Base-by-base conservation (phyloP, 2,113 vertebrate species). In the Nothoprocta pentlandii region DNA sequence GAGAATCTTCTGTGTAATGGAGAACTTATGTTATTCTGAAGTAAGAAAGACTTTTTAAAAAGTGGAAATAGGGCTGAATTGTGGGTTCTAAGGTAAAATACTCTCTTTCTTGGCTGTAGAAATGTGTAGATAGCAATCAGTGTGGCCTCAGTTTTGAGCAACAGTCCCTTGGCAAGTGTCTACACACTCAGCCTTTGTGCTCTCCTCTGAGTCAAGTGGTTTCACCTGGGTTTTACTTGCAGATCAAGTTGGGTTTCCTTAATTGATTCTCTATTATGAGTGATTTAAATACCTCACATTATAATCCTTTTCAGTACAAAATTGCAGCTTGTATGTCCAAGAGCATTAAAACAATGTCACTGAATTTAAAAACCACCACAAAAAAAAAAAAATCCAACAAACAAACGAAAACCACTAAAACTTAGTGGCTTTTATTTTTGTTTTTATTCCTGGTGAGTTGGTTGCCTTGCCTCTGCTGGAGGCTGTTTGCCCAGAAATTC, bases 91-190 rank as follows among this genome's bases (percentile, higher is more conserved):
- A n/a, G 42, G 10, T 66, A 30, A 82, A 69, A 39, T 47, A 51
- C 5, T 66, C 9, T 16, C 2, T 73, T 71, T 78, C 36, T 32
- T 74, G 67, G 12, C 68, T 77, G 26, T 51, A 34, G 54, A 69
- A 81, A 39, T 4, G 5, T 51, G 4, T 5, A 78, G 28, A 16
- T 10, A 21, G 49, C 0, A 0, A 32, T 9, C 56, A 26, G 13
- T 77, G 44, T 73, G 22, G 59, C n/a, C 32, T 14, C 7, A 70
- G 2, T 22, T 80, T 62, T 90, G 30, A 54, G 8, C 32, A 3
- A 70, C 78, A 59, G 25, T 63, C 9, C 13, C n/a, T 75, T 58
- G 61, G 14, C 11, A 71, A 32, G 16, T 34, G 22, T 34, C 73
- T 80, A 22, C 15, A 86, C 46, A 41, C 58, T 58, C 73, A 15